Base-by-base conservation (phyloP, 2,888 invertebrate species). In the Julus scanicus region DNA sequence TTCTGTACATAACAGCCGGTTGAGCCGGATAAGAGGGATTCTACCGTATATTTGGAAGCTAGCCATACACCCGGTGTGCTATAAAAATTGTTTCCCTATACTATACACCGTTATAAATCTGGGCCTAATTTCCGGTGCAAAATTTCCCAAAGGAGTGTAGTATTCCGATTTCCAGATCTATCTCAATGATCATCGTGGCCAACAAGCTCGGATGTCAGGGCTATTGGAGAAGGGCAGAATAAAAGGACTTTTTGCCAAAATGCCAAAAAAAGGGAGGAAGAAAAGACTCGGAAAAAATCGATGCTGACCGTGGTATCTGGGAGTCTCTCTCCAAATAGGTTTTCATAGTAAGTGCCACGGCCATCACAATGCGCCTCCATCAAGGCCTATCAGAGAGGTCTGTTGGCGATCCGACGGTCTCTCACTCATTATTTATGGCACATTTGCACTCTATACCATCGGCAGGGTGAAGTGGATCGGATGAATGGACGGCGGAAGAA, bases 361-460 rank as follows among this genome's bases (percentile, higher is more conserved):
- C 57, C 57, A 57, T 57, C 57, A 57, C 57, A 57, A 57, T 57
- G 57, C 57, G 57, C 57, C 57, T 17, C 57, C 57, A 57, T 57
- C 57, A 57, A 57, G 57, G 17, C 57, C 57, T 57, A 57, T 57
- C 57, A 57, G 57, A 57, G 57, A 57, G 57, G 57, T 57, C 57
- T 57, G 57, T 57, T 57, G 57, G 57, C 57, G 57, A 57, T 57
- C 57, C 57, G 13, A 17, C 57, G 57, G 57, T 17, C 57, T 57
- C 57, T 57, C 57, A 57, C 57, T 57, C 57, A 57, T 57, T 57
- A 57, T 57, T 57, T 57, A 57, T 57, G 57, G 57, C 57, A 57
- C 57, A 57, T 57, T 57, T 57, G 57, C 57, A 57, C 57, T 57
- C 57, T 57, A 57, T 57, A 57, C 57, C 57, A 57, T 57, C 17